Conservation (phyloP, 2,888 invertebrate genomes). For the Halictus quadricinctus region DNA sequence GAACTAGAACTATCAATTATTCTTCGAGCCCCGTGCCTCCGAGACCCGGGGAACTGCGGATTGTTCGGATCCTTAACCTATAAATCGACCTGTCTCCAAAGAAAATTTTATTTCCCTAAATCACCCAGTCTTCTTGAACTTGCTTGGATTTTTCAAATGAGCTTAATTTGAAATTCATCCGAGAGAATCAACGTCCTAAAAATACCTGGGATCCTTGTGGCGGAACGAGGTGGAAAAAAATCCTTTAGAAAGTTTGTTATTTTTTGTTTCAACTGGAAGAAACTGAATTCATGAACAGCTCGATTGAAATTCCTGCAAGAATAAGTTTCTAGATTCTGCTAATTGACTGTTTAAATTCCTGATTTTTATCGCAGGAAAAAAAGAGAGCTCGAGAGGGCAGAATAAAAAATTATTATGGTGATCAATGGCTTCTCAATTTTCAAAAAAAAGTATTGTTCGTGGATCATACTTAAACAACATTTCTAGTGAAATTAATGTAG, state of each 20-base stretch:
- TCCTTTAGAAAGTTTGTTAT: background rate
- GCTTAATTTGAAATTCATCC: background rate
- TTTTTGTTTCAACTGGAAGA: background rate
- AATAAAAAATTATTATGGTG: background rate
- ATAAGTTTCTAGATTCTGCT: background rate
- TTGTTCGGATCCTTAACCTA: slow-evolving; percentile 48
- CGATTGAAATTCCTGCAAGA: background rate
- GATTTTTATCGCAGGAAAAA: background rate
- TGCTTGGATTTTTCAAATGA: background rate
- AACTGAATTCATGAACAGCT: background rate
- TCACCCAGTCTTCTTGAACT: background rate
- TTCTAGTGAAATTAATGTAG: too few species aligned
- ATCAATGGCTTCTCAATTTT: background rate
- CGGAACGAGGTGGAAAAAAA: background rate
- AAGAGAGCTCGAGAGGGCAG: background rate
- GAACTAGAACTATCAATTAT: slow-evolving; percentile 70
- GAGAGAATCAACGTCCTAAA: background rate
- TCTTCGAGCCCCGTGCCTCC: slow-evolving; percentile 50
- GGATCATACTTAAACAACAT: too few species aligned
- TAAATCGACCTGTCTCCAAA: background rate
- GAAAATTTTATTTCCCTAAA: background rate
- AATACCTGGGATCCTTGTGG: background rate
- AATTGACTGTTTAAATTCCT: background rate
- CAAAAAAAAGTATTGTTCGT: background rate
- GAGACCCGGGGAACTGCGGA: slow-evolving; percentile 25